These are phyloP conservation scores for Spheniscus humboldti DNA, from an alignment of 2,797 vertebrate genomes.

Conservation along the genomic window DNA sequence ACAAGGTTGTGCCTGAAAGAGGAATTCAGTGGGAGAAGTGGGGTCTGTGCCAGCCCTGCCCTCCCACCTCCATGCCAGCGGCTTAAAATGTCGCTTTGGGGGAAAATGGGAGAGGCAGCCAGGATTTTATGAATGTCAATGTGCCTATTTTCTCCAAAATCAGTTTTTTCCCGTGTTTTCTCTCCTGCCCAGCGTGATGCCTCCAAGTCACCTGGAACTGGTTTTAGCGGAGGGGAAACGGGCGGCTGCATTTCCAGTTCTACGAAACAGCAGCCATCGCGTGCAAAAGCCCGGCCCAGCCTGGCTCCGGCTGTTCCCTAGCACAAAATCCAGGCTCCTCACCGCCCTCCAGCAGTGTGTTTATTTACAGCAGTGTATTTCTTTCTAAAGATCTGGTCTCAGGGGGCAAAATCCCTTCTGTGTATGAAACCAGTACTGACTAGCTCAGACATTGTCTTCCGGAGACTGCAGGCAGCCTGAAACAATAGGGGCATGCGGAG, in stretches of 20 bases:
- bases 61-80: background rate
- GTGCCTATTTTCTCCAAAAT: background rate
- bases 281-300: background rate
- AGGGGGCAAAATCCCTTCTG: background rate
- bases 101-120: background rate
- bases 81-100: background rate
- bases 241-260: background rate
- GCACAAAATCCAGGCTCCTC: background rate
- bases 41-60: background rate
- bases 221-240: background rate
- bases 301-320: background rate
- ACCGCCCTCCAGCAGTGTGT: background rate
- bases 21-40: background rate
- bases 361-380: background rate
- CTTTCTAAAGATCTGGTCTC: slow-evolving; percentile 20
- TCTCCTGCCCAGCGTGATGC: background rate
- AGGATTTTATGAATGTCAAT: background rate
- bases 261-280: background rate
- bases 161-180: background rate
- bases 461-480: background rate
- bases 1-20: background rate
- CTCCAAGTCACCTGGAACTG: background rate
- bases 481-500: slow-evolving; percentile 31
- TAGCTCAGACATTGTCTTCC: slow-evolving; percentile 2
- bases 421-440: background rate